Conservation (phyloP, 2,888 invertebrate genomes). For the Octonoba sinensis region DNA sequence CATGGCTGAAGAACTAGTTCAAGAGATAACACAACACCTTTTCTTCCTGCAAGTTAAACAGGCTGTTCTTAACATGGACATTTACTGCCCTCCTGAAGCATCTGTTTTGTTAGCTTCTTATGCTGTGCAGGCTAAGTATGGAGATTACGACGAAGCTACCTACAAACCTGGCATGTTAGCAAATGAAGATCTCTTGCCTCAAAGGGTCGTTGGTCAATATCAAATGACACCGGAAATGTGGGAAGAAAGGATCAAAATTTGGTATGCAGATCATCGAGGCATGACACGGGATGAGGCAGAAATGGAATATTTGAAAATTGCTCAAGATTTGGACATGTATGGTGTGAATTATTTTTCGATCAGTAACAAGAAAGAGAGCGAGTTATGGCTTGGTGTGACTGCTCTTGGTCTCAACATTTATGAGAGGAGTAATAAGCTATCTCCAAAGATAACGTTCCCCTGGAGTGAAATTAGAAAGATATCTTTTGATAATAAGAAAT, state of each 20-base stretch:
- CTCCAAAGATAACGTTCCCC: constrained; percentile 96
- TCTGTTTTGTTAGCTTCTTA: constrained; percentile 96
- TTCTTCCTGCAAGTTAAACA: constrained; percentile 94
- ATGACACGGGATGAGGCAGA: constrained; percentile 99
- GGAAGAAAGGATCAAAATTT: constrained; percentile 93
- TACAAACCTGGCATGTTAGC: constrained; percentile 92
- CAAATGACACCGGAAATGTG: constrained; percentile 99
- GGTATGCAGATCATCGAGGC: constrained; percentile 93
- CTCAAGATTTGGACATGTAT: constrained; percentile 98
- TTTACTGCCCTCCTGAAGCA: constrained; percentile 98
- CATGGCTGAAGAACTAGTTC: constrained; percentile 96
- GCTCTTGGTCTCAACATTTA: constrained; percentile 94
- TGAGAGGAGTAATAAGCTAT: constrained; percentile 92
- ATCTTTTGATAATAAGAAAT: constrained; percentile 96
- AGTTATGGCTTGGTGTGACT: constrained; percentile 93
- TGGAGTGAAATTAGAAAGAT: constrained; percentile 99
- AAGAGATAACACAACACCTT: constrained; percentile 97
- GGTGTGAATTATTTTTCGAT: constrained; percentile 97
- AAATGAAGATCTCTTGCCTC: constrained; percentile 91
- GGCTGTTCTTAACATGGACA: constrained; percentile 87
- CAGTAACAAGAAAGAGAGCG: constrained; percentile 95
- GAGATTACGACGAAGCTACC: constrained; percentile 91
- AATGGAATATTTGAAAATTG: constrained; percentile 98
- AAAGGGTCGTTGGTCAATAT: constrained; percentile 97
- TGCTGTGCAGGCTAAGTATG: constrained; percentile 97